Evolutionary conservation across 2,797 vertebrate species (phyloP), one percentile per base, ranked within the genome.

Genomic region (Halcyon chelicuti): DNA sequence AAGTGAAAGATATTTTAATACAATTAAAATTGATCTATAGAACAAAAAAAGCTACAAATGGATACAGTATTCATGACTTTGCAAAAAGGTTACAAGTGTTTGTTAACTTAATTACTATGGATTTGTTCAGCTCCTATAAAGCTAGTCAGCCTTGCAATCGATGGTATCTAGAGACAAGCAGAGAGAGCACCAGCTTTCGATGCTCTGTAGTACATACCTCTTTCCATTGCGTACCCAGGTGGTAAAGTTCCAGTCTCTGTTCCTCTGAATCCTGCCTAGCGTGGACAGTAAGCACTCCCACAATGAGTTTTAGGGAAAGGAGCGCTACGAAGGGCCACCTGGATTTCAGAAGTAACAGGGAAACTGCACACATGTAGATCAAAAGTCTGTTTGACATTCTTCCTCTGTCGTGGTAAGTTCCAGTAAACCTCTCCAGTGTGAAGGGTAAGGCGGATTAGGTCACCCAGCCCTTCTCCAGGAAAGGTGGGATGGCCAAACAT

Each of bases 401-500:
- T 87, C 42, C 75, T 68, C 66, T 78, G 66, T 35, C 0, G 0
- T 18, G 22, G 46, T 25, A 83, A 88, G 33, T 94, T 96, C 87
- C 91, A 94, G 75, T 94, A 94, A 94, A 68, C 17, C 73, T 88
- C 61, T 86, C 46, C 58, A 86, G 65, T 47, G 14, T n/a, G 65
- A 94, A 88, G 81, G 28, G 54, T 74, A 74, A 88, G 42, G 28
- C 91, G n/a, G 89, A 93, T 96, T 95, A 97, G 83, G 92, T 96
- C 90, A 96, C 52, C 14, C 60, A 52, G 82, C 58, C 76, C 80
- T 86, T 71, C 87, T 88, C 77, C 93, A 96, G 88, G 88, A 79
- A 96, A 96, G 91, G 93, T 86, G 82, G 93, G 82, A 84, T 75
- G 62, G 88, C 67, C 94, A 92, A 93, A 94, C 55, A 63, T 70